These are phyloP conservation scores for Aphidius ervi DNA, from an alignment of 1,140 invertebrate species.

Conservation along the genomic window DNA sequence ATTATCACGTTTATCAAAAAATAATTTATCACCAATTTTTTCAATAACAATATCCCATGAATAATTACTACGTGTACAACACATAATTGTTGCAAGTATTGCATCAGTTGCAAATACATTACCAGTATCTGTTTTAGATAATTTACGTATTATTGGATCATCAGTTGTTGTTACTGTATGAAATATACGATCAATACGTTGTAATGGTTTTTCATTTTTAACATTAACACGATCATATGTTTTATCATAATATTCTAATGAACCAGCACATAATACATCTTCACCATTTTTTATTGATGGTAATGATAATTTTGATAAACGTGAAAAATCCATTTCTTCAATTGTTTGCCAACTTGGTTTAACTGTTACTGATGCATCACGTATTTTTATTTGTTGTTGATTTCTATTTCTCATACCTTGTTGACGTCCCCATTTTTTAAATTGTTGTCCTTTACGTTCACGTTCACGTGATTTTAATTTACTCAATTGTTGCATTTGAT, in stretches of 20 bases:
- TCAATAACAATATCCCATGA: slow-evolving; percentile 99
- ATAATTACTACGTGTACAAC: slow-evolving; percentile 94
- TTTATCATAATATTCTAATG: slow-evolving; percentile 97
- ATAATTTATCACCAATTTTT: slow-evolving; percentile 95
- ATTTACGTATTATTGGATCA: slow-evolving; percentile 92
- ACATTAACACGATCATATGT: slow-evolving; percentile 95
- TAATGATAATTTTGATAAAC: slow-evolving; percentile 87
- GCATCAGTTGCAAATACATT: slow-evolving; percentile 99
- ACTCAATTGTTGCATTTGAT: slow-evolving; percentile 59
- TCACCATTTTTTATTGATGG: slow-evolving; percentile 83
- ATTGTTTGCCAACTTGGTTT: slow-evolving; percentile 94
- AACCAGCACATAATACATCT: slow-evolving; percentile 81
- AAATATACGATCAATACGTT: slow-evolving; percentile 93
- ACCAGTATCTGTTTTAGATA: slow-evolving; percentile 82
- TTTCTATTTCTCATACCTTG: slow-evolving; percentile 76
- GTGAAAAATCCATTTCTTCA: slow-evolving; percentile 98
- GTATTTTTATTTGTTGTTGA: slow-evolving; percentile 53
- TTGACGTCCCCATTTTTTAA: slow-evolving; percentile 66
- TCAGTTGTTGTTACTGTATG: slow-evolving; percentile 98
- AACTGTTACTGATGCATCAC: slow-evolving; percentile 97
- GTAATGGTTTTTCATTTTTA: slow-evolving; percentile 89
- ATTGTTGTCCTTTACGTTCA: slow-evolving; percentile 59
- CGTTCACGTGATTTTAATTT: slow-evolving; percentile 53
- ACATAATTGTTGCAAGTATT: slow-evolving; percentile 98
- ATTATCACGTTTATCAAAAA: slow-evolving; percentile 98